These are phyloP conservation scores for Excalfactoria chinensis DNA, from an alignment of 2,113 vertebrate genomes.

Conservation along the genomic window DNA sequence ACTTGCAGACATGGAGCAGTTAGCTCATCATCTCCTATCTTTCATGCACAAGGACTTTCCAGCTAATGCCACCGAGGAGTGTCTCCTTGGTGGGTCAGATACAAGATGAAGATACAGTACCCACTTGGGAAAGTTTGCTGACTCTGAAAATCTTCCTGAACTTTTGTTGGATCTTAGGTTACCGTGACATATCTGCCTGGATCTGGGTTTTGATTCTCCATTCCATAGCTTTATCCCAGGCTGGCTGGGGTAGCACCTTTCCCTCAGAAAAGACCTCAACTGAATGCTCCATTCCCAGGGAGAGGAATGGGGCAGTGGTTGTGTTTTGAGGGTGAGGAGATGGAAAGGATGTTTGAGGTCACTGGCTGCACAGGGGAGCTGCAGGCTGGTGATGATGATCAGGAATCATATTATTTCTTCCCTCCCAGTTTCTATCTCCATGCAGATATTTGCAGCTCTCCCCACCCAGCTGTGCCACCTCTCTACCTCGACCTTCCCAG, in stretches of 20 bases:
- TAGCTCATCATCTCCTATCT: neutral
- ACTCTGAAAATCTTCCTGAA: conserved; percentile 1
- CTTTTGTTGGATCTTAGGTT: neutral
- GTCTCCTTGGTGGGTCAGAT: neutral
- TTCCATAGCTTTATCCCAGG: neutral
- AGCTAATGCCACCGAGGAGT: neutral
- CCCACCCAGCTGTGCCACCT: neutral
- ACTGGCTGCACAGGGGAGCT: neutral
- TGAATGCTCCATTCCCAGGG: conserved; percentile 10
- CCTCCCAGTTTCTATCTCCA: neutral
- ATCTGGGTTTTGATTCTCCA: conserved; percentile 37
- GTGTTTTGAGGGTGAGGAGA: neutral
- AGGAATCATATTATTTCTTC: neutral
- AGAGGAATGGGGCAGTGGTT: conserved; percentile 42
- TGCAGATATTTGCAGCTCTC: neutral
- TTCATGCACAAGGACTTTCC: neutral
- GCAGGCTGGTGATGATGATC: neutral
- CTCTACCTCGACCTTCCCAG: neutral
- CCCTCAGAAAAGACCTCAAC: conserved; percentile 60
- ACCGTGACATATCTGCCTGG: conserved; percentile 13
- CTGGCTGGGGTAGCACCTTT: neutral
- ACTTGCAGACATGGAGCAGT: neutral
- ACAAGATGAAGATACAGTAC: neutral
- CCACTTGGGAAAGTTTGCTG: neutral
- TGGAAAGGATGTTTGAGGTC: conserved; percentile 26